Evolutionary conservation across 2,797 vertebrate genomes (phyloP).

Genomic region (Lycodopsis pacificus): DNA sequence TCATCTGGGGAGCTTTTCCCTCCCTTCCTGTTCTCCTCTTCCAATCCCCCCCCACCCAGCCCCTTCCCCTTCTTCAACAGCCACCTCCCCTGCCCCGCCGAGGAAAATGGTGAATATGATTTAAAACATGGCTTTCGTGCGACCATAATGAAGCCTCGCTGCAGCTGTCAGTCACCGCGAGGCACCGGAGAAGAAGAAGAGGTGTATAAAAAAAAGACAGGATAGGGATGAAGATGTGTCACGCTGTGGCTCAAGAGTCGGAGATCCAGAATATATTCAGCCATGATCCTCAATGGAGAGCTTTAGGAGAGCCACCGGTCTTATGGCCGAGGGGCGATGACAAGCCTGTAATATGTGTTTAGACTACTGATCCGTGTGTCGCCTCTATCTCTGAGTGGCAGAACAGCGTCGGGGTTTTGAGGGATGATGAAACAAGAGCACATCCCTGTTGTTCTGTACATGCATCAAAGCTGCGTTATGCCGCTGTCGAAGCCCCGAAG

Average conservation of each 20-base stretch:
- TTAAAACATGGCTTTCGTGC: constrained; percentile 53
- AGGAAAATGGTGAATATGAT: constrained; percentile 53
- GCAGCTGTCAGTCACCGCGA: constrained; percentile 73
- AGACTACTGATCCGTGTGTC: constrained; percentile 47
- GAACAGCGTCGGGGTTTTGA: not conserved
- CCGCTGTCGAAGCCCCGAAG: not conserved
- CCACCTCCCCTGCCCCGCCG: constrained; percentile 26
- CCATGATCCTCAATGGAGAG: constrained; percentile 60
- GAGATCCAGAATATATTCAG: constrained; percentile 59
- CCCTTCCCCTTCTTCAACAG: not conserved
- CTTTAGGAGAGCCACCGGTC: constrained; percentile 60
- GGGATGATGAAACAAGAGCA: constrained; percentile 22
- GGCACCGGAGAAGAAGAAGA: constrained; percentile 62
- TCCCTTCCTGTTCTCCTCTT: constrained; percentile 71
- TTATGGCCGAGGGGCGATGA: constrained; percentile 42
- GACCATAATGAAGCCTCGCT: constrained; percentile 89
- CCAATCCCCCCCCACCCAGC: constrained; percentile 15
- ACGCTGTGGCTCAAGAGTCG: constrained; percentile 73
- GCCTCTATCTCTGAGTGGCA: constrained; percentile 21
- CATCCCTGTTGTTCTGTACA: not conserved
- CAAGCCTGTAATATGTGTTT: constrained; percentile 52
- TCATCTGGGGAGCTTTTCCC: constrained; percentile 94
- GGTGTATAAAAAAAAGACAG: constrained; percentile 56
- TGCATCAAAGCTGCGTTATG: constrained; percentile 10
- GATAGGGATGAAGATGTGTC: constrained; percentile 55